Conservation (phyloP, 2,888 invertebrate genomes). For the Scrobipalpa costella region DNA sequence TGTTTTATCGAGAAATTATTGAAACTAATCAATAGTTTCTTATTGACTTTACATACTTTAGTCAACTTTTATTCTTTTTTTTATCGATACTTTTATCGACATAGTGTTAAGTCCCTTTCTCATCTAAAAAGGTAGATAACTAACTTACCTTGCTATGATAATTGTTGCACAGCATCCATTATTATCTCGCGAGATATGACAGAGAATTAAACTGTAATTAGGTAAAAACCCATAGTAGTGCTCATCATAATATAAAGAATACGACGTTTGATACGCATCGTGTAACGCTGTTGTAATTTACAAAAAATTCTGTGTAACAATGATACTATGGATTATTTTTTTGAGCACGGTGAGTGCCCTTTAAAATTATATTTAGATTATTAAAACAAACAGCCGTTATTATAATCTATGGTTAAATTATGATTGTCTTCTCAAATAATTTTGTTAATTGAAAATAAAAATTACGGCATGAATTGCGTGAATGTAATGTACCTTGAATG, state of each 20-base stretch:
- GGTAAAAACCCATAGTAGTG: slow-evolving; percentile 3
- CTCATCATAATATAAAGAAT: neutral
- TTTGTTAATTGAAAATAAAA: no score
- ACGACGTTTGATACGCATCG: neutral
- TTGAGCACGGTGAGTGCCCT: neutral
- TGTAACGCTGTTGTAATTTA: neutral
- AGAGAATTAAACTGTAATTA: neutral
- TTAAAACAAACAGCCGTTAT: neutral
- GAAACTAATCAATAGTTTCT: no score
- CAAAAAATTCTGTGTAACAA: neutral
- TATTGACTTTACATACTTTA: no score
- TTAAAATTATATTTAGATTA: neutral
- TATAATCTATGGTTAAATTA: no score
- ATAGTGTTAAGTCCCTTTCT: neutral
- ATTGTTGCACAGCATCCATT: neutral
- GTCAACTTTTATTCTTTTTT: no score
- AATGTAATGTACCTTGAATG: no score
- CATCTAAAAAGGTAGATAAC: neutral
- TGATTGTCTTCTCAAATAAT: no score
- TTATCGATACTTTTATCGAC: neutral
- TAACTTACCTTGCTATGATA: slow-evolving; percentile 10
- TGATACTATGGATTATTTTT: neutral
- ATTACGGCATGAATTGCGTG: no score
- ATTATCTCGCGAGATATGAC: slow-evolving; percentile 6
- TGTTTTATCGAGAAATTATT: no score